Percentiles rank a stretch among this genome's conserved stretches.
These are phyloP conservation scores for Lateolabrax maculatus DNA, from an alignment of 2,797 vertebrate species.

Conservation along the genomic window DNA sequence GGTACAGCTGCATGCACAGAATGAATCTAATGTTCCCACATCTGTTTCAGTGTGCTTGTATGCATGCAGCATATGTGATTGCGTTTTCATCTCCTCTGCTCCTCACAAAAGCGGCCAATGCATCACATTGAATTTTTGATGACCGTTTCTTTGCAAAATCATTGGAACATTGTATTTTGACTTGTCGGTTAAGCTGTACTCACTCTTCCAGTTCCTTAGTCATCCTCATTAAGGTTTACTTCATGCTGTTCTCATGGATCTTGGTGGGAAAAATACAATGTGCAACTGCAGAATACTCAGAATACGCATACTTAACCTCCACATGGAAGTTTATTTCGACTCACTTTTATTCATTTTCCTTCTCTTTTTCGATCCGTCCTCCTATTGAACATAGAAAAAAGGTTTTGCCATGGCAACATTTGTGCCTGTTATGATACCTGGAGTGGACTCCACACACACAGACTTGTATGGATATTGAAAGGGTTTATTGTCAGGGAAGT, in stretches of 20 bases:
- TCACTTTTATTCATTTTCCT: constrained; percentile 7
- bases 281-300: background rate
- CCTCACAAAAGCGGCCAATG: background rate
- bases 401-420: constrained; percentile 47
- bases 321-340: constrained; percentile 18
- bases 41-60: background rate
- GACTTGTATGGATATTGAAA: no score
- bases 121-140: background rate
- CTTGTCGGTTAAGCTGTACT: background rate
- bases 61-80: background rate
- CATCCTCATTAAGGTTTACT: background rate
- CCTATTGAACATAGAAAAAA: constrained; percentile 15
- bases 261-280: background rate
- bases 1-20: background rate
- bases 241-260: background rate
- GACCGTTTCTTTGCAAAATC: background rate
- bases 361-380: background rate
- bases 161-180: background rate
- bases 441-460: no score
- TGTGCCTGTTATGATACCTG: no score
- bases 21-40: background rate
- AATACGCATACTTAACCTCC: background rate
- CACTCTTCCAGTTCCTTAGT: background rate
- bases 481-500: no score
- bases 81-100: background rate